Evolutionary conservation across 2,888 invertebrate species (phyloP), one percentile per base, ranked within the genome.

Genomic region (Drosophila eohydei): DNA sequence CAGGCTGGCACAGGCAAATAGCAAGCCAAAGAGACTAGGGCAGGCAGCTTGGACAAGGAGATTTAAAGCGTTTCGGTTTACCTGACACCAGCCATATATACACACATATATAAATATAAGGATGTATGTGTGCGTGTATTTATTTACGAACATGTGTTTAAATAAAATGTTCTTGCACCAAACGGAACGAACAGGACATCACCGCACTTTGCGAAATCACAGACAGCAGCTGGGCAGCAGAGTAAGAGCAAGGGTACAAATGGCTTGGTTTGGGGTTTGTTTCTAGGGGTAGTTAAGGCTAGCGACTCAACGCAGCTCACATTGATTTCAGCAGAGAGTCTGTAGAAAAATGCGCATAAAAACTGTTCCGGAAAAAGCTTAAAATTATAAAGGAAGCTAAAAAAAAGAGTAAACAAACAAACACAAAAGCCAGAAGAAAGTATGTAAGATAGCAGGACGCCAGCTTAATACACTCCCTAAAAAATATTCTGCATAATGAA

Each of bases 21-120:
- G 41, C 60, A 55, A 54, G 50, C 46, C 62, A 73, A 44, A 66
- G 68, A 51, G 68, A 54, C 70, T 66, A 51, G 59, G 43, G 51
- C 48, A 66, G 55, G 57, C 38, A 26, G 68, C 63, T 71, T 74
- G 87, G 81, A 81, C 82, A 87, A 89, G 82, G 79, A 88, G 88
- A 84, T 89, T 87, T 87, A 87, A 87, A 77, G 68, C 85, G 83
- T 89, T 87, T 64, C 80, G 84, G 79, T 76, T 77, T 80, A 79
- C 74, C 83, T 84, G 79, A 73, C 59, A 75, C 75, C 70, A 65
- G 26, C n/a, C 72, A 59, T 43, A 51, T 55, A 67, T 58, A 55
- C 12, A 60, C 30, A 48, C 8, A 48, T 34, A 52, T 36, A 61
- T 26, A 56, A 4, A 46, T 50, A 44, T 9, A 56, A 14, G 30